These are phyloP conservation scores for Teleogryllus oceanicus DNA, from an alignment of 2,888 invertebrate species.

Conservation along the genomic window DNA sequence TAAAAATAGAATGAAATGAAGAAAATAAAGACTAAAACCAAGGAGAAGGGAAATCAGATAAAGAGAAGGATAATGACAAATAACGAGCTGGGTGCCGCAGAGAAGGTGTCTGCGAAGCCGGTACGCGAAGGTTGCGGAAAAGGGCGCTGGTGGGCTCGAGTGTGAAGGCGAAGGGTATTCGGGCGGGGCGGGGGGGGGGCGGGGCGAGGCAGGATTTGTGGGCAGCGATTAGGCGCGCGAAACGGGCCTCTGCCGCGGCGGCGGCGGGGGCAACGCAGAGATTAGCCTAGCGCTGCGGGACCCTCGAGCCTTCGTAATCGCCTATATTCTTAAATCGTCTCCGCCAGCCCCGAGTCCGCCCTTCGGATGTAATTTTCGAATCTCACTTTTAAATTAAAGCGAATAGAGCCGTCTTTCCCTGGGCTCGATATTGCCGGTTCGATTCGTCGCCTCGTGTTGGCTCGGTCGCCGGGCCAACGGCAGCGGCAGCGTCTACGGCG, in stretches of 20 bases:
- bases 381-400: constrained; percentile 18
- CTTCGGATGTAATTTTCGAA: constrained; percentile 8
- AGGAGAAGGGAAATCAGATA: no score
- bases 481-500: no score
- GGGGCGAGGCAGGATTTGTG: neutral
- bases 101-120: no score
- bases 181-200: neutral
- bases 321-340: constrained; percentile 7
- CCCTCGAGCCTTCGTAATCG: neutral
- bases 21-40: no score
- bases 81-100: no score
- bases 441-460: neutral
- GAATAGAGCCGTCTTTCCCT: neutral
- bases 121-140: no score
- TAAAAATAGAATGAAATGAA: no score
- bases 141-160: no score
- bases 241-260: neutral
- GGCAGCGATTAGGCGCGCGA: neutral
- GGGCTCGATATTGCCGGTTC: constrained; percentile 1
- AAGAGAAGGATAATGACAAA: no score
- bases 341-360: neutral
- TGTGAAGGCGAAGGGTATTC: no score
- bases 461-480: neutral
- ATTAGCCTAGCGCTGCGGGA: neutral
- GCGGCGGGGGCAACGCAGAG: neutral